Evolutionary conservation across 2,113 vertebrate species (phyloP), one percentile per base, ranked within the genome.

Genomic region (Oreochromis aureus): DNA sequence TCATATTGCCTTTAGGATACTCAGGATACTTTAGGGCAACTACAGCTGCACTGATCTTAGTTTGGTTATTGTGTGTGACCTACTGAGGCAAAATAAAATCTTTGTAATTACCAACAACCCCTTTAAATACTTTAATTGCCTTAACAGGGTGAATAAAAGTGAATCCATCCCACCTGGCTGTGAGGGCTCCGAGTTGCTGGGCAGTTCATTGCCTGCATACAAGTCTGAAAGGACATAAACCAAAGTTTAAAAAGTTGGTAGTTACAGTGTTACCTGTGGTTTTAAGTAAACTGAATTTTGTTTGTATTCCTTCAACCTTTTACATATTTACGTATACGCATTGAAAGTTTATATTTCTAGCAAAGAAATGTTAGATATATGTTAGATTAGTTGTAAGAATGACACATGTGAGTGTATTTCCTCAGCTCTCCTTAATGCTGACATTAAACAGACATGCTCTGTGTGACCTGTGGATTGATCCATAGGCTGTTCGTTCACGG

Each of bases 141-240:
- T 54, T 0, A 39, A 54, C 15, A 46, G 10, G 8, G 18, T 22
- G 39, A 80, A 10, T 2, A 13, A 55, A 16, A 9, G 59, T 34
- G 48, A 86, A 46, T 69, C 27, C 58, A 30, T 81, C 91, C 32
- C 76, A 96, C 95, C 95, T 93, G 83, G 46, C 4, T 83, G 41
- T 30, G 85, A 51, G 5, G 15, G 15, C 32, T 93, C 82, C 6
- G 4, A 3, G 41, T n/a, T 84, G 13, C 34, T n/a, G 32, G 48
- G 16, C 24, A 27, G 8, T 15, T 84, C 80, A 51, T 7, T 2
- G 34, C 36, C 6, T 9, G 46, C 55, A 36, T 94, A 96, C 2
- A 96, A 87, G n/a, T 94, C 96, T 89, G 87, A 55, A 89, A 87
- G 59, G 30, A 85, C 10, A 86, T 55, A 6, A 69, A 10, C 7